phyloP scores from a whole-genome alignment of 2,888 invertebrate species.

The Pammene aurita region DNA sequence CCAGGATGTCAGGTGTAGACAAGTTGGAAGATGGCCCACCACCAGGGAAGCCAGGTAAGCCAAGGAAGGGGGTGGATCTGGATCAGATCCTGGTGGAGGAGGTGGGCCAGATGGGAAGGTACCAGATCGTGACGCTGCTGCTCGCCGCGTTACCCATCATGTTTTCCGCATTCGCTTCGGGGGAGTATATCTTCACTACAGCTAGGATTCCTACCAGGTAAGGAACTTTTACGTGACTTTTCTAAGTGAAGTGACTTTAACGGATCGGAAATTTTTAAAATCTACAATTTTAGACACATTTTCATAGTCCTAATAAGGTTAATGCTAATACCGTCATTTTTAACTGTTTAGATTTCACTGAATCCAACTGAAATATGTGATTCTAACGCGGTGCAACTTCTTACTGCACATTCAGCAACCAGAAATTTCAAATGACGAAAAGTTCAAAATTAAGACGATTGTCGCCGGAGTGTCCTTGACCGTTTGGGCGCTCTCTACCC shows the following conservation, averaged over 20 bases:
- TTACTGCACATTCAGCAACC: too few relatives aligned
- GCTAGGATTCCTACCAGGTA: conserved; percentile 74
- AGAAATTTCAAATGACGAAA: too few relatives aligned
- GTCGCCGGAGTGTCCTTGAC: too few relatives aligned
- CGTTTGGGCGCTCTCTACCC: too few relatives aligned
- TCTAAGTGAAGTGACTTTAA: neutral
- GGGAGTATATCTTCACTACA: conserved; percentile 76
- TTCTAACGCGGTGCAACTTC: too few relatives aligned
- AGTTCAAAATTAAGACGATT: too few relatives aligned
- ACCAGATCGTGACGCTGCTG: conserved; percentile 67
- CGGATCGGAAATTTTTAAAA: too few relatives aligned
- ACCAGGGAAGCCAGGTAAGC: conserved; percentile 9
- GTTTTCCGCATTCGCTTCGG: conserved; percentile 73
- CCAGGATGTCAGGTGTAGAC: conserved; percentile 4
- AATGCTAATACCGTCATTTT: too few relatives aligned
- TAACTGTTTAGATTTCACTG: too few relatives aligned
- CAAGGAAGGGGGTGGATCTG: conserved; percentile 57
- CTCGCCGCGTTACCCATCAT: conserved; percentile 71
- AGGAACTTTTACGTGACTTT: neutral
- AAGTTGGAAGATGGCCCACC: conserved; percentile 13
- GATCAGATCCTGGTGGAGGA: conserved; percentile 70
- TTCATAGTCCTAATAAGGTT: too few relatives aligned
- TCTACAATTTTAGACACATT: too few relatives aligned
- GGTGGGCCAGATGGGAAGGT: conserved; percentile 73
- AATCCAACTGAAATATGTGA: too few relatives aligned